Base-by-base conservation (phyloP, 2,888 invertebrate species). In the Furcula furcula region DNA sequence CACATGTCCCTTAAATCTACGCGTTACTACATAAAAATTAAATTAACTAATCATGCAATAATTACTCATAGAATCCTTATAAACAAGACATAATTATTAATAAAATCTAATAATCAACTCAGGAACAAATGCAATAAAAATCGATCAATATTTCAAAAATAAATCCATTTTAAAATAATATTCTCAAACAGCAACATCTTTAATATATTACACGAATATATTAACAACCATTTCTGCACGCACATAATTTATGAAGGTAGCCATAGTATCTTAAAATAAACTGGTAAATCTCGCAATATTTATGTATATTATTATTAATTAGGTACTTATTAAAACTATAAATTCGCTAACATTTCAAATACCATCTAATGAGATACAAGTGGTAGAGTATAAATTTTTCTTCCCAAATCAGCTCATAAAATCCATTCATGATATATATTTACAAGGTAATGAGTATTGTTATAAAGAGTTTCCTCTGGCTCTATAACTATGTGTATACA, bases 41-140 rank as follows among this genome's bases (percentile, higher is more conserved):
- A 79, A 79, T 82, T 80, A 79, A 79, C 82, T 80, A 85, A 52
- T 76, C 76, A 80, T 78, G 79, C 71, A 76, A 65, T 60, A 74
- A 72, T 70, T 77, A 80, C 53, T 67, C 63, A 70, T 73, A 77
- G 54, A 76, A 67, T 59, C 68, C 79, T 80, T 81, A 56, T 30
- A 83, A 78, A 76, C 70, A 66, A 78, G 58, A 76, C 75, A 76
- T 75, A 76, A 76, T 74, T 64, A 69, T 69, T 51, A 69, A 85
- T 86, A 87, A 85, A 86, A 85, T 85, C 82, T 86, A 86, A 78
- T 74, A 81, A 77, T 84, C 83, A 87, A 84, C 80, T 87, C 88
- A 88, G 88, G 88, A 88, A 88, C 88, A 87, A 88, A 88, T 88
- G 88, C 88, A 88, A 84, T 86, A 86, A 81, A 76, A 86, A 84